phyloP scores from a whole-genome alignment of 2,113 vertebrate genomes.

The Thermophis baileyi region DNA sequence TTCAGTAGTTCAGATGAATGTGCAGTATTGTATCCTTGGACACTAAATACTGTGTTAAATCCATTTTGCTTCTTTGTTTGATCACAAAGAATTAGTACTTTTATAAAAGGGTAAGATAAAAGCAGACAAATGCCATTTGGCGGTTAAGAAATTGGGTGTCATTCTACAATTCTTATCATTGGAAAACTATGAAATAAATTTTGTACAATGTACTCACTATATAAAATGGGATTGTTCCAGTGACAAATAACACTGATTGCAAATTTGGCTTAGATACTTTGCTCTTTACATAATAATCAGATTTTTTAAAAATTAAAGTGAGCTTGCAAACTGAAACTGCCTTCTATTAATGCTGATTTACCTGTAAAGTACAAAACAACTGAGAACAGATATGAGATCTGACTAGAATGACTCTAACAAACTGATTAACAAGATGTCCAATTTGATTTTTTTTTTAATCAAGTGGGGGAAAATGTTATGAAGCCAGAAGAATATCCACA shows the following conservation, averaged over 20 bases:
- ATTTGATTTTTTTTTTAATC: neutral
- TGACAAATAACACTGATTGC: slow-evolving; percentile 38
- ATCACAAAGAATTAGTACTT: neutral
- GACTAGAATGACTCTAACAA: slow-evolving; percentile 22
- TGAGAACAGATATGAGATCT: slow-evolving; percentile 44
- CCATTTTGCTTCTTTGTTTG: neutral
- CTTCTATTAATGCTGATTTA: slow-evolving; percentile 18
- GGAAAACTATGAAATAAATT: neutral
- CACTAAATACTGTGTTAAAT: neutral
- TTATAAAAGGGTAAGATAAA: neutral
- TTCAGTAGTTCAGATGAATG: neutral
- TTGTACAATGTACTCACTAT: neutral
- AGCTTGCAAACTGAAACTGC: slow-evolving; percentile 63
- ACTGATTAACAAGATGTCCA: slow-evolving; percentile 16
- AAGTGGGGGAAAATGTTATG: neutral
- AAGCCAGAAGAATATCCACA: slow-evolving; percentile 16
- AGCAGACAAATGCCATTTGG: neutral
- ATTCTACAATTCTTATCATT: neutral
- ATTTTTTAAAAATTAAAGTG: slow-evolving; percentile 36
- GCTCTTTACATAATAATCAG: slow-evolving; percentile 45
- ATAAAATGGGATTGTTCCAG: slow-evolving; percentile 22
- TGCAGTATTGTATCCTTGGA: neutral
- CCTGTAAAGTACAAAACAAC: neutral
- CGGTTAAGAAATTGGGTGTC: neutral
- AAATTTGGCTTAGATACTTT: slow-evolving; percentile 40